Evolutionary conservation across 1,140 invertebrate species (phyloP).

Genomic region (Pogonomyrmex barbatus): DNA sequence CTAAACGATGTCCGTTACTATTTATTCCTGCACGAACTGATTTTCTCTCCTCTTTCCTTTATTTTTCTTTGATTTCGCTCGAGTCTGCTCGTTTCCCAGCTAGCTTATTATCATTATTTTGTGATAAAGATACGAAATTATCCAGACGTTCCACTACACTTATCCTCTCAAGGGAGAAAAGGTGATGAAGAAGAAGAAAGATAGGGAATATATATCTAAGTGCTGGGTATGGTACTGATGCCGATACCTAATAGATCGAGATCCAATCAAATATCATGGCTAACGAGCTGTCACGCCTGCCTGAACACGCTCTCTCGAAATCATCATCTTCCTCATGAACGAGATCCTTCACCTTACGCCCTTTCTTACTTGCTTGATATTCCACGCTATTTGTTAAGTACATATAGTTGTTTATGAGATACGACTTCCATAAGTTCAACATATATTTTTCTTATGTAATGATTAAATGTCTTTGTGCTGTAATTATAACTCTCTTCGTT

Average conservation of each 20-base stretch:
- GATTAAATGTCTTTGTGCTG: neutral
- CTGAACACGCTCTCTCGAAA: slow-evolving; percentile 74
- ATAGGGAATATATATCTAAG: slow-evolving; percentile 68
- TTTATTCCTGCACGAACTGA: slow-evolving; percentile 62
- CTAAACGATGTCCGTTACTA: slow-evolving; percentile 72
- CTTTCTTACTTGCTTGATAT: slow-evolving; percentile 26
- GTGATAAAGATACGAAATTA: slow-evolving; percentile 78
- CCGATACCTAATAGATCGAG: slow-evolving; percentile 77
- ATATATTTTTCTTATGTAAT: neutral
- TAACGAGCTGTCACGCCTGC: slow-evolving; percentile 80
- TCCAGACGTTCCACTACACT: slow-evolving; percentile 69
- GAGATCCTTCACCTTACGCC: slow-evolving; percentile 66
- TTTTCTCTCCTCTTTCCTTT: slow-evolving; percentile 19
- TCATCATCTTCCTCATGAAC: slow-evolving; percentile 66
- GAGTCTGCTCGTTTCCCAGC: slow-evolving; percentile 46
- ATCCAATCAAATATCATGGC: slow-evolving; percentile 79
- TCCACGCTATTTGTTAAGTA: slow-evolving; percentile 30
- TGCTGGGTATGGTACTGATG: slow-evolving; percentile 71
- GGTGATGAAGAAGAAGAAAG: slow-evolving; percentile 32
- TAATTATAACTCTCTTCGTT: too few species aligned
- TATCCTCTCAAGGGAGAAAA: slow-evolving; percentile 70
- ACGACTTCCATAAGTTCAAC: neutral
- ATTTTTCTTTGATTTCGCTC: slow-evolving; percentile 55
- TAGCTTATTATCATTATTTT: slow-evolving; percentile 80
- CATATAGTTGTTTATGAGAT: slow-evolving; percentile 27